Base-by-base conservation (phyloP, 2,888 invertebrate genomes). In the Hydropsyche betteni region DNA sequence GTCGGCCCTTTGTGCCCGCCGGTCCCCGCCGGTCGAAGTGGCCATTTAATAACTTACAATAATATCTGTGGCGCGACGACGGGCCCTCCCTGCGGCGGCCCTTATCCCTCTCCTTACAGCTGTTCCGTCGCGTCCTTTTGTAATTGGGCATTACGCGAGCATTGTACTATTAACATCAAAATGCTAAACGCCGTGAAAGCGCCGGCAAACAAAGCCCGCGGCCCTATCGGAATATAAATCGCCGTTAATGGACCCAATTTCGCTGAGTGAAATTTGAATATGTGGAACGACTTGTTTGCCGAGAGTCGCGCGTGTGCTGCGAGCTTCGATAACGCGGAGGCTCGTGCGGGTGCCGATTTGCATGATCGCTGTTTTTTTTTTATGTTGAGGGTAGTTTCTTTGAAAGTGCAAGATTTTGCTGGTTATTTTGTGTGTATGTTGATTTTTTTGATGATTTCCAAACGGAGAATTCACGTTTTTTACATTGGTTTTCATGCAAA, bases 111-210 rank as follows among this genome's bases (percentile, higher is more conserved):
- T 75, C 61, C 52, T 55, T 38, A 52, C 70, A 61, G 74, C 33
- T 69, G 36, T 68, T 71, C 70, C 61, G 61, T 61, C 52, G 55
- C 58, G 75, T 77, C 77, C 77, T 75, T 77, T 77, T 77, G 75
- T 77, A 76, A 76, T 76, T 75, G 74, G 71, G 76, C 74, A 74
- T 61, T 68, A 55, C 76, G 53, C 74, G 71, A 71, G 71, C 14
- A 51, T 53, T 71, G 53, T 75, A 53, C 50, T 38, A 71, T 71
- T 71, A 64, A 71, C 52, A 58, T 72, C 58, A 58, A 58, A 72
- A 72, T 72, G 72, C 72, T 72, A 72, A 72, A 53, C n/a, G 52
- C 55, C 55, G 55, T 53, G 52, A 71, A 61, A 71, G 33, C 61
- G 24, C 36, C 72, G 14, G 34, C 72, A 72, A 72, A 72, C 72